These are phyloP conservation scores for Onychorhynchus coronatus DNA, from an alignment of 2,113 vertebrate species.

Conservation along the genomic window DNA sequence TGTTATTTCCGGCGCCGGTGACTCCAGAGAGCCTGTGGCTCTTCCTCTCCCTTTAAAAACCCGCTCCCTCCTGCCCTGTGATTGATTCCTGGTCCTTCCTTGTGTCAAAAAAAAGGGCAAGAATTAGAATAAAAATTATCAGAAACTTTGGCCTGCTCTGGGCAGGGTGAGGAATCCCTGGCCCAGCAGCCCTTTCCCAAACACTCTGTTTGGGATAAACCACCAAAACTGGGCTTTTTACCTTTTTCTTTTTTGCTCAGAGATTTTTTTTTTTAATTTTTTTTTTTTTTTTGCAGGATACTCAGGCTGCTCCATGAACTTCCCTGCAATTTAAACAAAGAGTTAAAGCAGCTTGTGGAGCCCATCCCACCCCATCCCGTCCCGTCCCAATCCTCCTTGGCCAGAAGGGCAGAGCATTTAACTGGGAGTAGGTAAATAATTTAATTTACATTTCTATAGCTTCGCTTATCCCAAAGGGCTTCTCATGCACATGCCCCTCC, in stretches of 20 bases:
- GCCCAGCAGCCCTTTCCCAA: background rate
- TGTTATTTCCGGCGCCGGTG: slow-evolving; percentile 31
- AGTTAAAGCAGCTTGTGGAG: background rate
- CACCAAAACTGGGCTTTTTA: background rate
- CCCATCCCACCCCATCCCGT: background rate
- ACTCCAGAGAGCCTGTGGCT: background rate
- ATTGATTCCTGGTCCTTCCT: slow-evolving; percentile 45
- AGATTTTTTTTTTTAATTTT: too few relatives aligned
- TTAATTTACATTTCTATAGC: slow-evolving; percentile 57
- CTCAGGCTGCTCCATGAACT: background rate
- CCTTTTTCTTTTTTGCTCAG: too few relatives aligned
- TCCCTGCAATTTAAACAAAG: background rate
- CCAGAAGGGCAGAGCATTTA: slow-evolving; percentile 50
- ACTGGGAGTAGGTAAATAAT: slow-evolving; percentile 23
- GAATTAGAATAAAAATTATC: slow-evolving; percentile 12
- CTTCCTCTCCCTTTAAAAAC: slow-evolving; percentile 39
- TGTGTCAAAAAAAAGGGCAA: background rate
- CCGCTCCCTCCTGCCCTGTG: slow-evolving; percentile 22
- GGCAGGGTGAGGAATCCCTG: background rate
- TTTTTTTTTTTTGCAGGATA: background rate
- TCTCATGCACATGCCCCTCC: slow-evolving; percentile 1
- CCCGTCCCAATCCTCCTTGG: background rate
- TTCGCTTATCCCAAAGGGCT: background rate
- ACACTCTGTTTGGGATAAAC: background rate
- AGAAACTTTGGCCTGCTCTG: background rate